Conservation (phyloP, 2,113 vertebrate species). For the Vulpes vulpes region DNA sequence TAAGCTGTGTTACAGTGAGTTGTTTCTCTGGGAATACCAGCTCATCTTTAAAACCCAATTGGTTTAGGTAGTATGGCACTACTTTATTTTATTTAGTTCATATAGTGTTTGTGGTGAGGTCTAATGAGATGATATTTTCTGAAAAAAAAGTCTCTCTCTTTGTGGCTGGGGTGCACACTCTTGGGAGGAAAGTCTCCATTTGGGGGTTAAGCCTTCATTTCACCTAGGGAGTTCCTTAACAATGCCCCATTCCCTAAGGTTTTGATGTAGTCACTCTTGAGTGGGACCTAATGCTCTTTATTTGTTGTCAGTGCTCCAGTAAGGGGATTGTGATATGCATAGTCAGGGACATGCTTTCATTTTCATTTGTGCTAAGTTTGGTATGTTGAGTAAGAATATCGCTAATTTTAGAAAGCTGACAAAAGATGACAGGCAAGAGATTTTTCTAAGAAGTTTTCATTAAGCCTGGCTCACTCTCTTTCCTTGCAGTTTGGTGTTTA, state of each 20-base stretch:
- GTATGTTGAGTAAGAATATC: neutral
- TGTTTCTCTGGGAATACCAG: slow-evolving; percentile 4
- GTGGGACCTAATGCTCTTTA: neutral
- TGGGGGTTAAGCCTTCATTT: neutral
- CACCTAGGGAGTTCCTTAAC: neutral
- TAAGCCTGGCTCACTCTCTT: neutral
- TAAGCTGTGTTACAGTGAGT: neutral
- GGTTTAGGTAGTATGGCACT: neutral
- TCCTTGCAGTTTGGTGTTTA: neutral
- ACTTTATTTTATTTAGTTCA: neutral
- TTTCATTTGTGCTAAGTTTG: neutral
- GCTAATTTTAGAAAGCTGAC: neutral
- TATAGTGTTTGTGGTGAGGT: neutral
- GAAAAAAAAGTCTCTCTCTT: neutral
- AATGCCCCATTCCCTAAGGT: neutral
- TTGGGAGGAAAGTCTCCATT: neutral
- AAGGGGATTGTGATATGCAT: neutral
- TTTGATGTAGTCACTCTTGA: neutral
- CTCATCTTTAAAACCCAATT: slow-evolving; percentile 11
- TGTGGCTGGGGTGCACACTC: neutral
- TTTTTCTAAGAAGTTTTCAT: slow-evolving; percentile 1
- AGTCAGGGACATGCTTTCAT: neutral
- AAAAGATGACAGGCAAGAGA: neutral
- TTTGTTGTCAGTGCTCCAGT: neutral
- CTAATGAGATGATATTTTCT: neutral